These are phyloP conservation scores for Apogon talboti DNA, from an alignment of 2,797 vertebrate species.

Conservation along the genomic window DNA sequence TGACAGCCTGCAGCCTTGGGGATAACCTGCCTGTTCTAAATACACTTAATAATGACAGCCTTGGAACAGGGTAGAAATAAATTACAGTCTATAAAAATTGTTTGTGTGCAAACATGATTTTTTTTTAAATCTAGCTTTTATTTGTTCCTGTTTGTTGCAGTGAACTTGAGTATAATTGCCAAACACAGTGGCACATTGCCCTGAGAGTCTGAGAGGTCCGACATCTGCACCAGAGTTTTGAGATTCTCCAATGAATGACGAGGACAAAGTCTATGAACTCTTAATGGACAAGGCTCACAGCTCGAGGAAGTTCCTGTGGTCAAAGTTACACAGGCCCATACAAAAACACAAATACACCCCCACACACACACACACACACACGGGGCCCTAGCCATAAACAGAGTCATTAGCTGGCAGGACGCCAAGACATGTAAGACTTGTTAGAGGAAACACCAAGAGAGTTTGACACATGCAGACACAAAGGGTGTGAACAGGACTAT, in stretches of 20 bases:
- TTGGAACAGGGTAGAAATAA: too few relatives aligned
- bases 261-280: conserved; percentile 31
- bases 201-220: conserved; percentile 11
- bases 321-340: conserved; percentile 13
- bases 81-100: too few relatives aligned
- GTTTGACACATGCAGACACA: conserved; percentile 20
- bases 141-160: too few relatives aligned
- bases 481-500: conserved; percentile 20
- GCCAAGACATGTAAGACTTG: conserved; percentile 8
- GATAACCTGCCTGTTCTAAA: too few relatives aligned
- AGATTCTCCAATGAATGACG: conserved; percentile 4
- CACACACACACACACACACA: too few relatives aligned
- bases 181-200: too few relatives aligned
- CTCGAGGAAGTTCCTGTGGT: conserved; percentile 9
- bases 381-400: conserved; percentile 19
- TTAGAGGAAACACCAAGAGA: conserved; percentile 31
- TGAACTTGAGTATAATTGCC: too few relatives aligned
- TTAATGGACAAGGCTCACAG: conserved; percentile 11
- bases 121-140: too few relatives aligned
- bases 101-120: too few relatives aligned
- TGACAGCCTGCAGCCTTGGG: too few relatives aligned
- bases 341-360: too few relatives aligned
- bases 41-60: too few relatives aligned
- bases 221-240: conserved; percentile 9
- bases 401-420: conserved; percentile 21